phyloP scores from a whole-genome alignment of 2,113 vertebrate genomes.

The Hippolais icterina region DNA sequence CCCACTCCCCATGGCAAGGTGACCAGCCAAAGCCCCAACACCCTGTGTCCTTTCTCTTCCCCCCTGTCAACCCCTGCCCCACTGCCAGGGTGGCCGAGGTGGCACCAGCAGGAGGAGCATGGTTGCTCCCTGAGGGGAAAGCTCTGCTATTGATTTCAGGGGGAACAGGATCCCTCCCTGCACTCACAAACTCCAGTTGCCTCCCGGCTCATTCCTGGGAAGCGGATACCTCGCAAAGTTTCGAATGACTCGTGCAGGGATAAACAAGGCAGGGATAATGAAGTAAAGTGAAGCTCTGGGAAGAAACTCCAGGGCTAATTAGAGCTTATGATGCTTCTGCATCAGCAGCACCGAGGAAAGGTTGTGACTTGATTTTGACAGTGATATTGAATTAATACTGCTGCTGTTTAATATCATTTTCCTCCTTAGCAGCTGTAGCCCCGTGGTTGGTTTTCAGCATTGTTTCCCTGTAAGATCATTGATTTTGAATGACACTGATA shows the following conservation, averaged over 20 bases:
- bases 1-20: neutral
- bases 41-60: neutral
- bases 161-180: neutral
- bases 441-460: neutral
- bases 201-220: neutral
- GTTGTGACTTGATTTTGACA: constrained; percentile 13
- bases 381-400: neutral
- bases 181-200: neutral
- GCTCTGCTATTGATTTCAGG: neutral
- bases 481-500: constrained; percentile 6
- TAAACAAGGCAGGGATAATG: constrained; percentile 24
- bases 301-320: constrained; percentile 11
- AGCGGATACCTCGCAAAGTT: neutral
- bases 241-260: neutral
- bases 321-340: neutral
- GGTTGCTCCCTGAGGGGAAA: neutral
- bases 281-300: constrained; percentile 9
- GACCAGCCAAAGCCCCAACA: rapidly evolving
- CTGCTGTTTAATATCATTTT: neutral
- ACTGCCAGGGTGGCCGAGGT: neutral
- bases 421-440: neutral
- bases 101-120: neutral
- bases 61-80: neutral
- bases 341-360: neutral
- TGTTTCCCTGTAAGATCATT: neutral